phyloP scores from a whole-genome alignment of 2,797 vertebrate genomes.

The Chiloscyllium punctatum region DNA sequence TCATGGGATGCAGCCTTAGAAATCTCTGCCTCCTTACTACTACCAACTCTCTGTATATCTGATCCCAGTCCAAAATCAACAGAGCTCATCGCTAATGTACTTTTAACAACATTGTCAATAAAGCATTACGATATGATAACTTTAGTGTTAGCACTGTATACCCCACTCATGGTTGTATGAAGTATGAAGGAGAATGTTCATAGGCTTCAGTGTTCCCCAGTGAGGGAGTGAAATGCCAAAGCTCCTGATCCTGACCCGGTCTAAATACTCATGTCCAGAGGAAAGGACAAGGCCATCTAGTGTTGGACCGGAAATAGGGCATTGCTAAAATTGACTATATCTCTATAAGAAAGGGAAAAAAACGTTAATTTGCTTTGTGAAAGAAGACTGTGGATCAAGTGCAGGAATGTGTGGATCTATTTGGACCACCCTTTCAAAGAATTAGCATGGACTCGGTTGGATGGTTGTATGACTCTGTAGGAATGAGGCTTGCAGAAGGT shows the following conservation, averaged over 20 bases:
- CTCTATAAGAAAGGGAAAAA: neutral
- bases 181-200: neutral
- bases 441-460: neutral
- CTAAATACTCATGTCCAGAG: neutral
- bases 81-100: no score
- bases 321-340: neutral
- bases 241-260: neutral
- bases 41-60: no score
- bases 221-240: neutral
- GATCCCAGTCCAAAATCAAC: no score
- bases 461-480: neutral
- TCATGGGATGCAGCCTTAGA: no score
- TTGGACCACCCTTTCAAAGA: neutral
- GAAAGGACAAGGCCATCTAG: neutral
- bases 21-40: no score
- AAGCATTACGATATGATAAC: neutral
- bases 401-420: neutral
- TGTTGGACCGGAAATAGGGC: neutral
- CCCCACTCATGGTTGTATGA: neutral
- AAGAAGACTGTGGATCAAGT: neutral
- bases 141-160: neutral
- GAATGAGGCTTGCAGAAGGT: neutral
- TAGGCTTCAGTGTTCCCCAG: neutral
- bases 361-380: neutral
- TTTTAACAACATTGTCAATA: no score